Base-by-base conservation (phyloP, 1,140 invertebrate genomes). In the Schlechtendalia chinensis region DNA sequence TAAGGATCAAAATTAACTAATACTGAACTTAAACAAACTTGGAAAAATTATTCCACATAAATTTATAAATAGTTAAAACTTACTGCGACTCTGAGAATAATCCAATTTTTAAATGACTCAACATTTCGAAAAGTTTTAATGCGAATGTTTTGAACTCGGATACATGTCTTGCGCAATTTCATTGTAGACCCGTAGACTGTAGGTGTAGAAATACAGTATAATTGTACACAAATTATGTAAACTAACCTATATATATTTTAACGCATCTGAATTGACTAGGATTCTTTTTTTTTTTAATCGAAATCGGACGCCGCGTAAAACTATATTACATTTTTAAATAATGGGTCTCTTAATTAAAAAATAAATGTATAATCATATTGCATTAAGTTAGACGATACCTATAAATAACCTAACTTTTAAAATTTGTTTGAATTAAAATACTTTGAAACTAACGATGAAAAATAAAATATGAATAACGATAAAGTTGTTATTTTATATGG, bases 1-100 rank as follows among this genome's bases (percentile, higher is more conserved):
- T 69, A 17, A 45, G 45, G 39, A 69, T 24, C 39, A 17, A 69
- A 69, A 69, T 50, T 47, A 50, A 69, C 65, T 69, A 32, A 32
- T 63, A 63, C 63, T 67, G 19, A 5, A 45, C 32, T 67, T 45
- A 67, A 63, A 32, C 39, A 67, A 67, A 67, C 63, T 67, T 22
- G 63, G 63, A 19, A 67, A 67, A 39, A 67, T 45, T 63, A 63
- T 54, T 54, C 16, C 53, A n/a, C 16, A 54, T 54, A 54, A 54
- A 54, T 67, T 27, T 12, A 65, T n/a, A 39, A 67, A 39, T 67
- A n/a, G 63, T 22, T 39, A 5, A 67, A 67, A 45, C 29, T 67
- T 67, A n/a, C 19, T 39, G 29, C n/a, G 10, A 61, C 24, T 61
- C 16, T 0, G 5, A 63, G 27, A 29, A 63, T 63, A 63, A 67